These are phyloP conservation scores for Takifugu bimaculatus DNA, from an alignment of 2,113 vertebrate genomes.

Conservation along the genomic window DNA sequence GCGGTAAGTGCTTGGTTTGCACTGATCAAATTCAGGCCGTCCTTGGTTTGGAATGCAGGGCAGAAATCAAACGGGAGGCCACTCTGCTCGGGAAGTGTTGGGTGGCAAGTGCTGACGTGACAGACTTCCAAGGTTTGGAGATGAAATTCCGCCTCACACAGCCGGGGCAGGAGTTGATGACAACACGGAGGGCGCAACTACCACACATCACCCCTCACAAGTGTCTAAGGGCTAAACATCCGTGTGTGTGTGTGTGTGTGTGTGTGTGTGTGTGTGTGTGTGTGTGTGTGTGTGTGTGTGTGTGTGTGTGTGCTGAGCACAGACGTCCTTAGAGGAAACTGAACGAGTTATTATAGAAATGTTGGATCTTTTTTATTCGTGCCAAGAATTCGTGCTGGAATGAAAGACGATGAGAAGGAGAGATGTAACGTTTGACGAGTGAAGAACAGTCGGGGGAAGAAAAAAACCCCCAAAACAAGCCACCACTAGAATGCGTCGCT, in stretches of 20 bases:
- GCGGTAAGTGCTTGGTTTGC: constrained; percentile 14
- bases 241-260: too few species aligned
- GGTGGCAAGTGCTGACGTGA: constrained; percentile 13
- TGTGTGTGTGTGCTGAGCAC: too few species aligned
- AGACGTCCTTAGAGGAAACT: too few species aligned
- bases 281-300: too few species aligned
- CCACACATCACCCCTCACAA: too few species aligned
- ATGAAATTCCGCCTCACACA: constrained; percentile 14
- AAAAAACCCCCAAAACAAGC: constrained; percentile 1
- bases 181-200: too few species aligned
- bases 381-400: not conserved
- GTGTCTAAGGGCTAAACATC: too few species aligned
- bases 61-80: constrained; percentile 34
- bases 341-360: too few species aligned
- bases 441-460: not conserved
- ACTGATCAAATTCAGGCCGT: constrained; percentile 25
- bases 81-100: constrained; percentile 21
- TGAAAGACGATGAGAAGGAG: constrained; percentile 1
- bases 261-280: too few species aligned
- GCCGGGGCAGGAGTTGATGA: too few species aligned
- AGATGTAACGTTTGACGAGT: not conserved
- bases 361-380: not conserved
- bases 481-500: constrained; percentile 18
- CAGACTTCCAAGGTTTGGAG: constrained; percentile 26
- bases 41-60: constrained; percentile 25